These are phyloP conservation scores for Andrena flavipes DNA, from an alignment of 2,888 invertebrate species.

Conservation along the genomic window DNA sequence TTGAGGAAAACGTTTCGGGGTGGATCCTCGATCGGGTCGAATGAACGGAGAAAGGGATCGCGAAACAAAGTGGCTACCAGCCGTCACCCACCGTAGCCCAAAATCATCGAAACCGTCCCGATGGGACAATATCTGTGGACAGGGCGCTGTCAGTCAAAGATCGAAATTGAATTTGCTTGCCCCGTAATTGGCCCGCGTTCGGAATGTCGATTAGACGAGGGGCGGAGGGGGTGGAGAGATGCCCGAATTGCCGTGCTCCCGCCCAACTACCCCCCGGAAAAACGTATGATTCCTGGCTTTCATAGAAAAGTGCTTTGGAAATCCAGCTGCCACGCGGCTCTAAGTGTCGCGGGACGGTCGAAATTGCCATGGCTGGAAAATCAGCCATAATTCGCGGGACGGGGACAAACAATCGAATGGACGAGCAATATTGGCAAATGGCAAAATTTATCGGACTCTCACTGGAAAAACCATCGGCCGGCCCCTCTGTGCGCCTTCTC, in stretches of 20 bases:
- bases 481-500: constrained; percentile 13
- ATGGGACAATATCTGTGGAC: constrained; percentile 68
- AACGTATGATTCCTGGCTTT: constrained; percentile 48
- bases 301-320: constrained; percentile 10
- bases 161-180: constrained; percentile 73
- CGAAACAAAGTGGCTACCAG: constrained; percentile 64
- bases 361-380: constrained; percentile 24
- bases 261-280: constrained; percentile 6
- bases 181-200: constrained; percentile 70
- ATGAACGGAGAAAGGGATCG: constrained; percentile 43
- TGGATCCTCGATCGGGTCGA: constrained; percentile 8
- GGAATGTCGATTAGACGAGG: constrained; percentile 64
- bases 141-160: constrained; percentile 69
- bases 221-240: neutral
- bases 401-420: neutral
- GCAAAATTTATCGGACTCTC: constrained; percentile 49
- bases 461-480: constrained; percentile 1
- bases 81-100: constrained; percentile 60
- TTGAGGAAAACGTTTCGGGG: too few relatives aligned
- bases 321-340: constrained; percentile 24
- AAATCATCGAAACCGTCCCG: constrained; percentile 67
- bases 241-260: too few relatives aligned
- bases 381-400: neutral
- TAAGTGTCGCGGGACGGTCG: constrained; percentile 19
- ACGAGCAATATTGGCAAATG: constrained; percentile 29